A percentile compares a stretch with the other conserved stretches of the same genome.
phyloP scores from a whole-genome alignment of 1,140 invertebrate genomes.

The Dendrolimus kikuchii region DNA sequence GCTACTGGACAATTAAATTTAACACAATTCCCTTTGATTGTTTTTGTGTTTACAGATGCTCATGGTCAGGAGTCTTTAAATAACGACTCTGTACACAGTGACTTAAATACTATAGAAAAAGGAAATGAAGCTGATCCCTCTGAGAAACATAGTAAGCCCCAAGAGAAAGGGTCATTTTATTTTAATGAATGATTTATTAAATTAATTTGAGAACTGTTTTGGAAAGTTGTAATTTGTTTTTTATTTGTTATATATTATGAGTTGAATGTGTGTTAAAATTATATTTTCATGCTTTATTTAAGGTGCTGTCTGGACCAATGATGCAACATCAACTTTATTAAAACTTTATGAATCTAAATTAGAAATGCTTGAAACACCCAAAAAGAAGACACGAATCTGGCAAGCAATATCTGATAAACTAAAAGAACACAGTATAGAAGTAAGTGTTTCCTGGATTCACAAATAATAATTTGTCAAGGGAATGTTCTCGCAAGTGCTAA shows the following conservation, averaged over 20 bases:
- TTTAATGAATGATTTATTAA: not conserved
- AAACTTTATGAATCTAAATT: slow-evolving; percentile 37
- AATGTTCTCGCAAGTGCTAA: too few relatives aligned
- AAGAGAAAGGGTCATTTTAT: too few relatives aligned
- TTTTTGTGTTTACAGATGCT: not conserved
- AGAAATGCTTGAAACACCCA: slow-evolving; percentile 33
- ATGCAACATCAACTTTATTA: slow-evolving; percentile 23
- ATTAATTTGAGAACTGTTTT: too few relatives aligned
- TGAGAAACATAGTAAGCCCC: slow-evolving; percentile 19
- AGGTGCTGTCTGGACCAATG: slow-evolving; percentile 36
- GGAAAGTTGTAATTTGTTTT: too few relatives aligned
- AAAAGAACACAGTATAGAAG: slow-evolving; percentile 32
- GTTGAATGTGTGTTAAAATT: not conserved
- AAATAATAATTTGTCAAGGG: too few relatives aligned
- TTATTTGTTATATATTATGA: too few relatives aligned
- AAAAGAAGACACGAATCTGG: slow-evolving; percentile 41
- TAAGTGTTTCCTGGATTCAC: slow-evolving; percentile 7
- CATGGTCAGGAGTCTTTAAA: not conserved
- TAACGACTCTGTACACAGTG: slow-evolving; percentile 1
- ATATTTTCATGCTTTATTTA: slow-evolving; percentile 3
- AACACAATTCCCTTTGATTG: too few relatives aligned
- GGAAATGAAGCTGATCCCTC: slow-evolving; percentile 6
- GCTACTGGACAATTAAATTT: too few relatives aligned
- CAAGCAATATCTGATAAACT: slow-evolving; percentile 31
- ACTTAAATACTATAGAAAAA: slow-evolving; percentile 3